These are phyloP conservation scores for Grallaria varia DNA, from an alignment of 2,113 vertebrate genomes.

Conservation along the genomic window DNA sequence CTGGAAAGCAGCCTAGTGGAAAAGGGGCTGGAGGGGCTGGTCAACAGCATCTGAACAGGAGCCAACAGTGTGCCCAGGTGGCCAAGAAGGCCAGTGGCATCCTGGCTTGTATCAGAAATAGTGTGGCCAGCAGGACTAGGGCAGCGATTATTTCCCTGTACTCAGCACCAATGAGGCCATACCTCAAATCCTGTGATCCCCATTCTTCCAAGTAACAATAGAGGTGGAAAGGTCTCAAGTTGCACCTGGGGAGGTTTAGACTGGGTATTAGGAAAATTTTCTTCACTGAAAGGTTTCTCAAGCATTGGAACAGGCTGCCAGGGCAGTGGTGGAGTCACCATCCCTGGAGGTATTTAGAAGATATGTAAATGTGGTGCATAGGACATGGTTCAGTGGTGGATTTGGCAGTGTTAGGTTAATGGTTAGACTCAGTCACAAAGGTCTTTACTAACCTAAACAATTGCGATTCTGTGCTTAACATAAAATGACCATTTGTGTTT, in stretches of 20 bases:
- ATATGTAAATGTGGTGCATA: rapidly evolving
- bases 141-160: background rate
- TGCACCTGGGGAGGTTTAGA: background rate
- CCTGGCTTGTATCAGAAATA: background rate
- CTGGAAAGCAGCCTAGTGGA: background rate
- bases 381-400: background rate
- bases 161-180: background rate
- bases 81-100: background rate
- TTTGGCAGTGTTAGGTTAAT: background rate
- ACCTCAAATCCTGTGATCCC: rapidly evolving
- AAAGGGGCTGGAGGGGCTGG: background rate
- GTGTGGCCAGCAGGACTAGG: background rate
- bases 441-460: background rate
- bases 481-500: background rate
- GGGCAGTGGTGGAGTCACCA: background rate
- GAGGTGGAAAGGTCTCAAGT: background rate
- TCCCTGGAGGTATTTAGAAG: background rate
- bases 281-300: background rate
- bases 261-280: background rate
- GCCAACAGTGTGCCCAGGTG: background rate
- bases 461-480: background rate
- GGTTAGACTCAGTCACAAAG: background rate
- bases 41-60: background rate
- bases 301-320: background rate
- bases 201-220: background rate